A percentile compares a stretch with the other conserved stretches of the same genome.
Evolutionary conservation across 2,888 invertebrate genomes (phyloP).

Genomic region (Timema cristinae): DNA sequence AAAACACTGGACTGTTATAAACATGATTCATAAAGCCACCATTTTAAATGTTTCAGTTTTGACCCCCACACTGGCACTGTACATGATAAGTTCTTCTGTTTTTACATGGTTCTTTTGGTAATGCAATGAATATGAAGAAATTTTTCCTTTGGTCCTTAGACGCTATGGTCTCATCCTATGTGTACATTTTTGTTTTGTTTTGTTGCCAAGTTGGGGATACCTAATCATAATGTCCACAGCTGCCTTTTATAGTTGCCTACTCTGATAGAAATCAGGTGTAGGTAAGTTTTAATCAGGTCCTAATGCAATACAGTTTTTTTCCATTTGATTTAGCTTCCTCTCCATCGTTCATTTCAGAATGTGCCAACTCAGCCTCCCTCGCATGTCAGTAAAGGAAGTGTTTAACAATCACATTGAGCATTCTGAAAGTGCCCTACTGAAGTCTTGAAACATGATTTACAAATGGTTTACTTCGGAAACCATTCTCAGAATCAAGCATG

Average conservation of each 20-base stretch:
- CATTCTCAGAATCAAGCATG: not conserved
- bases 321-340: not conserved
- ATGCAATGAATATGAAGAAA: constrained; percentile 36
- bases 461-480: not conserved
- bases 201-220: constrained; percentile 31
- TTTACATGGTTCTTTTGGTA: constrained; percentile 30
- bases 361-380: not conserved
- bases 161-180: constrained; percentile 35
- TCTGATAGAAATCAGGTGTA: constrained; percentile 36
- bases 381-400: not conserved
- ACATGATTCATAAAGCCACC: too few relatives aligned
- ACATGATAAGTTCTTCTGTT: constrained; percentile 33
- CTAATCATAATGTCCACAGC: constrained; percentile 36
- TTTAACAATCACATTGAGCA: not conserved
- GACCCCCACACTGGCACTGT: too few relatives aligned
- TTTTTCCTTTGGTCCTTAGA: constrained; percentile 34
- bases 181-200: constrained; percentile 35
- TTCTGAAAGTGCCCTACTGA: not conserved
- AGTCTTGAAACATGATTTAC: constrained; percentile 5
- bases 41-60: too few relatives aligned
- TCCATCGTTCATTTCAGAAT: constrained; percentile 1
- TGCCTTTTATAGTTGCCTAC: constrained; percentile 36
- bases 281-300: constrained; percentile 37
- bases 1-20: not conserved
- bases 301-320: constrained; percentile 31